Percentiles rank a stretch among this genome's conserved stretches.
Evolutionary conservation across 2,113 vertebrate species (phyloP).

Genomic region (Trematocara macrostoma): DNA sequence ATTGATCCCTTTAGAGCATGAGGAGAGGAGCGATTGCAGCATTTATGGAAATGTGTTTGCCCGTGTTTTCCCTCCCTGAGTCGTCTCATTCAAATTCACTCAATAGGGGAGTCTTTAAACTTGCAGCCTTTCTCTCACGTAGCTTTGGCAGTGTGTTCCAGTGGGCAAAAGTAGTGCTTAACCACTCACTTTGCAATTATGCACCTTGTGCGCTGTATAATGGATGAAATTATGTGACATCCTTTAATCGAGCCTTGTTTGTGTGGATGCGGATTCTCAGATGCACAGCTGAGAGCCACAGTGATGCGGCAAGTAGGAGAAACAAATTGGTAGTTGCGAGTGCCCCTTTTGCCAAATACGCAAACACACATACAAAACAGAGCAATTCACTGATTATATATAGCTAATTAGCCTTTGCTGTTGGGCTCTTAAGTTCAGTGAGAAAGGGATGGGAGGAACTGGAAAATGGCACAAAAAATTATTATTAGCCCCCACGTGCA

Average conservation of each 20-base stretch:
- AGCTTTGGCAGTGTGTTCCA: not conserved
- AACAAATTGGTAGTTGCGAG: conserved; percentile 39
- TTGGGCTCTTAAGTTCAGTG: conserved; percentile 19
- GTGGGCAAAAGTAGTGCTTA: not conserved
- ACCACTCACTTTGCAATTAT: conserved; percentile 8
- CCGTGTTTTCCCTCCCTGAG: not conserved
- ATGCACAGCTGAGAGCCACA: conserved; percentile 10
- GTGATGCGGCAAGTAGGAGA: conserved; percentile 26
- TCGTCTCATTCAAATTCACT: not conserved
- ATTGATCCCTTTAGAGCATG: conserved; percentile 31
- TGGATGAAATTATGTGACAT: conserved; percentile 9
- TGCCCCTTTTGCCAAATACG: not conserved
- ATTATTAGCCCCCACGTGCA: not conserved
- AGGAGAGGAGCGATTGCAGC: not conserved
- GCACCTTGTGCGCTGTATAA: not conserved
- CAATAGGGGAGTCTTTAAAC: not conserved
- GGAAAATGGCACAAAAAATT: not conserved
- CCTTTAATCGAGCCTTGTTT: not conserved
- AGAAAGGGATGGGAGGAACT: conserved; percentile 2
- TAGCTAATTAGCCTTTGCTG: conserved; percentile 35
- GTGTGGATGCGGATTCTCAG: not conserved
- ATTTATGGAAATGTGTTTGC: conserved; percentile 20
- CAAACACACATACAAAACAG: not conserved
- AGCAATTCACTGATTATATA: conserved; percentile 21
- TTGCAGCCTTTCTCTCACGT: not conserved